phyloP scores from a whole-genome alignment of 2,888 invertebrate species.

The Drosophila putrida region DNA sequence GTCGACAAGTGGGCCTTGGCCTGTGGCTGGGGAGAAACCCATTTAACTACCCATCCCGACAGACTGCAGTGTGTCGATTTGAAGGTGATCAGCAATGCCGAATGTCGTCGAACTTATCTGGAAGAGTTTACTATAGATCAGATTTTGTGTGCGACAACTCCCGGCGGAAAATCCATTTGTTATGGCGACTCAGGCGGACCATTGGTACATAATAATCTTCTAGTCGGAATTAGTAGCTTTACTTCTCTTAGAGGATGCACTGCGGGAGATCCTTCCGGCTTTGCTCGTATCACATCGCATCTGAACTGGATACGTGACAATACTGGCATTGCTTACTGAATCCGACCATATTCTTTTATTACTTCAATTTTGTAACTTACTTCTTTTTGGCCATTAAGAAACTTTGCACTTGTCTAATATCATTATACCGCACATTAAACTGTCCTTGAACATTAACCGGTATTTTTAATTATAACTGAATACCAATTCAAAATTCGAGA shows the following conservation, averaged over 20 bases:
- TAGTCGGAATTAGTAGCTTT: slow-evolving; percentile 41
- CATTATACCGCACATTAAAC: no score
- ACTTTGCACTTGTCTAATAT: no score
- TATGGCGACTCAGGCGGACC: slow-evolving; percentile 46
- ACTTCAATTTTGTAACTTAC: no score
- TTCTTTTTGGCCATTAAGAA: no score
- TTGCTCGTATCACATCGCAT: slow-evolving; percentile 42
- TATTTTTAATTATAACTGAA: no score
- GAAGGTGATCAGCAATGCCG: slow-evolving; percentile 67
- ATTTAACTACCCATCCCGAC: slow-evolving; percentile 60
- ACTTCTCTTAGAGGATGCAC: slow-evolving; percentile 30
- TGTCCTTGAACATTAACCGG: no score
- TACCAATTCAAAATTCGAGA: no score
- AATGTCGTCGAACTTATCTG: slow-evolving; percentile 83
- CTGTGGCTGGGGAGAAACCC: slow-evolving; percentile 36
- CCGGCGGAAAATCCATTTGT: slow-evolving; percentile 36
- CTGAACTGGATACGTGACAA: slow-evolving; percentile 38
- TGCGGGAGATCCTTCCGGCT: slow-evolving; percentile 42
- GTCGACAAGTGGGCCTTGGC: slow-evolving; percentile 28
- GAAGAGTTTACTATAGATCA: slow-evolving; percentile 39
- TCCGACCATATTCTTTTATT: no score
- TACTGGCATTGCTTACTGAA: slow-evolving; percentile 35
- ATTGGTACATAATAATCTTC: slow-evolving; percentile 8
- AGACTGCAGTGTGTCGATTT: slow-evolving; percentile 56
- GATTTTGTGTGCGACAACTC: slow-evolving; percentile 41